A percentile compares a stretch with the other conserved stretches of the same genome.
Conservation (phyloP, 1,140 invertebrate genomes). For the Bombyx mori region DNA sequence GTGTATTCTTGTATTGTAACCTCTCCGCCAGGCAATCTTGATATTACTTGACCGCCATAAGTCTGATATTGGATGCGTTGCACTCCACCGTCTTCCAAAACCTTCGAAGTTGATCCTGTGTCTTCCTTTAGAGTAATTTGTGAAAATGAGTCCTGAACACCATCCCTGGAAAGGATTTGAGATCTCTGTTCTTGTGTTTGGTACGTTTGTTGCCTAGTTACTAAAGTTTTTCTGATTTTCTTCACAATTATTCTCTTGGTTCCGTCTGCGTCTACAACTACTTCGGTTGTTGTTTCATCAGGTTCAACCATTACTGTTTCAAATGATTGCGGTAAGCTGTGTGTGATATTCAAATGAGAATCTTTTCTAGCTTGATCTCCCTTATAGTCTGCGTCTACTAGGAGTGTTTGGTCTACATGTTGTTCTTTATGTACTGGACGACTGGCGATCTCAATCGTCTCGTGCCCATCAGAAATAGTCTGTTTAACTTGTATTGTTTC, state of each 20-base stretch:
- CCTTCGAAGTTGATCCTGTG: constrained; percentile 75
- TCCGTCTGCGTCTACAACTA: constrained; percentile 85
- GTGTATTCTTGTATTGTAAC: constrained; percentile 77
- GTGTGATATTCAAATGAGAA: constrained; percentile 76
- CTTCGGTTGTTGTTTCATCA: constrained; percentile 82
- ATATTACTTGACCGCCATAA: constrained; percentile 74
- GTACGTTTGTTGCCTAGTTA: constrained; percentile 69
- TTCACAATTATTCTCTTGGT: constrained; percentile 84
- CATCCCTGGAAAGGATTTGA: constrained; percentile 49
- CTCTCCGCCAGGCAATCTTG: constrained; percentile 74
- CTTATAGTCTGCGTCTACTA: constrained; percentile 83
- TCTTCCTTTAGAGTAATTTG: constrained; percentile 77
- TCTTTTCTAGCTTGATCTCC: constrained; percentile 68
- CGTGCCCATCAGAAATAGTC: constrained; percentile 77
- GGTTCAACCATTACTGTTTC: constrained; percentile 84
- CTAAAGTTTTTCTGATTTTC: constrained; percentile 74
- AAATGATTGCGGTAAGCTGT: constrained; percentile 80
- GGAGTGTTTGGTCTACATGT: constrained; percentile 69
- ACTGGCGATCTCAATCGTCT: constrained; percentile 84
- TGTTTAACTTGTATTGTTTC: constrained; percentile 82
- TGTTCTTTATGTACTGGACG: constrained; percentile 70
- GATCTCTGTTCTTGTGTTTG: constrained; percentile 61
- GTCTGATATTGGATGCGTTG: constrained; percentile 75
- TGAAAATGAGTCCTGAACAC: constrained; percentile 73
- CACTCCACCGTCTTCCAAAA: constrained; percentile 74